Percentiles rank a stretch among this genome's conserved stretches.
Evolutionary conservation across 2,113 vertebrate genomes (phyloP).

Genomic region (Aldabrachelys gigantea): DNA sequence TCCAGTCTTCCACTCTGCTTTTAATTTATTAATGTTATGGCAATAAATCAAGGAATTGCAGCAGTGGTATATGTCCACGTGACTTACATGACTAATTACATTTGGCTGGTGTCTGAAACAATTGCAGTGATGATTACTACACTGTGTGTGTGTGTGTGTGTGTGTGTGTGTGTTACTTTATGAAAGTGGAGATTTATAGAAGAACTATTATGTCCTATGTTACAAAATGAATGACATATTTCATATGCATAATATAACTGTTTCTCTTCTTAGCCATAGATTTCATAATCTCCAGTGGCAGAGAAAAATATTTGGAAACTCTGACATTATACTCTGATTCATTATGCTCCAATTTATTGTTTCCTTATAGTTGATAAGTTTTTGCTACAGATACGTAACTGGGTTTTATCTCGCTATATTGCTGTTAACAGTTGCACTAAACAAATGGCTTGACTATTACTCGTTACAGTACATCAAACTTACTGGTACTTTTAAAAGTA

Average conservation of each 20-base stretch:
- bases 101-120: neutral
- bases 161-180: neutral
- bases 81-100: neutral
- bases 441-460: neutral
- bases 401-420: neutral
- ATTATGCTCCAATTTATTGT: neutral
- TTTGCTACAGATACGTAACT: neutral
- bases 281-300: neutral
- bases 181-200: neutral
- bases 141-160: neutral
- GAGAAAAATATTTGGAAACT: conserved; percentile 9
- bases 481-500: neutral
- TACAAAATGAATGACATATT: neutral
- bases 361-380: neutral
- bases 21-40: neutral
- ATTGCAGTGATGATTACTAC: neutral
- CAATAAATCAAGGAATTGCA: neutral
- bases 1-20: neutral
- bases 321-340: neutral
- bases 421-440: neutral
- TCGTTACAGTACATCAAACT: neutral
- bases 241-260: neutral
- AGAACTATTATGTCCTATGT: neutral
- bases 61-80: neutral
- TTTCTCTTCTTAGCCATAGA: neutral